phyloP scores from a whole-genome alignment of 2,888 invertebrate species.

The Chloroclystis v-ata region DNA sequence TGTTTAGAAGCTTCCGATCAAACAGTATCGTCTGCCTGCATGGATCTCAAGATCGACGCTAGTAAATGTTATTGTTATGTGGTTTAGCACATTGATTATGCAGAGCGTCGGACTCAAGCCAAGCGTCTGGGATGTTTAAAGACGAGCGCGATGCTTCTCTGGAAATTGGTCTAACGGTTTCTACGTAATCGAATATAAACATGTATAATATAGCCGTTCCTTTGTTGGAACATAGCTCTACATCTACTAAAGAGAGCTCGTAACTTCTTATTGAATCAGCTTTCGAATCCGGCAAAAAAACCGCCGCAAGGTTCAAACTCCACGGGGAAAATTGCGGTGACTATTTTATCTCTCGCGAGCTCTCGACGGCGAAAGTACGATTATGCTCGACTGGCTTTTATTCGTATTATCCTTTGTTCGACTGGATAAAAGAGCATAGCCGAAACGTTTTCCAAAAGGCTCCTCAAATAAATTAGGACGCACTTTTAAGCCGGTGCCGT shows the following conservation, averaged over 20 bases:
- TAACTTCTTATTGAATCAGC: slow-evolving; percentile 65
- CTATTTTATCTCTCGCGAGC: slow-evolving; percentile 60
- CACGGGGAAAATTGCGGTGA: slow-evolving; percentile 59
- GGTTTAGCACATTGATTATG: slow-evolving; percentile 41
- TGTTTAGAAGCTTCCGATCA: background rate
- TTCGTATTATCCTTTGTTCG: slow-evolving; percentile 69
- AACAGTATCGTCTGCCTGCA: background rate
- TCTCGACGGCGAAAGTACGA: slow-evolving; percentile 54
- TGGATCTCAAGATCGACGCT: slow-evolving; percentile 12
- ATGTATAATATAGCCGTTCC: slow-evolving; percentile 35
- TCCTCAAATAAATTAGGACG: slow-evolving; percentile 64
- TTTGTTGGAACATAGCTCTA: slow-evolving; percentile 44
- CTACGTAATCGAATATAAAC: slow-evolving; percentile 53
- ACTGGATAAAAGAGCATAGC: slow-evolving; percentile 62
- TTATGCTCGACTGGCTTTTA: slow-evolving; percentile 67
- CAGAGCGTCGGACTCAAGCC: slow-evolving; percentile 28
- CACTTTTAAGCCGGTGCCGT: slow-evolving; percentile 57
- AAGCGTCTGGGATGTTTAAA: slow-evolving; percentile 40
- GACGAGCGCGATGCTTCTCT: slow-evolving; percentile 33
- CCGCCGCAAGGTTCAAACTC: slow-evolving; percentile 57
- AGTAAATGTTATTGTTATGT: slow-evolving; percentile 31
- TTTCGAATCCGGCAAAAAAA: slow-evolving; percentile 52
- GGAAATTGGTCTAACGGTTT: slow-evolving; percentile 44
- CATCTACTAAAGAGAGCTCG: slow-evolving; percentile 40
- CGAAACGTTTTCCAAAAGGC: slow-evolving; percentile 61